These are phyloP conservation scores for Agrotis clavis DNA, from an alignment of 2,888 invertebrate genomes.

Conservation along the genomic window DNA sequence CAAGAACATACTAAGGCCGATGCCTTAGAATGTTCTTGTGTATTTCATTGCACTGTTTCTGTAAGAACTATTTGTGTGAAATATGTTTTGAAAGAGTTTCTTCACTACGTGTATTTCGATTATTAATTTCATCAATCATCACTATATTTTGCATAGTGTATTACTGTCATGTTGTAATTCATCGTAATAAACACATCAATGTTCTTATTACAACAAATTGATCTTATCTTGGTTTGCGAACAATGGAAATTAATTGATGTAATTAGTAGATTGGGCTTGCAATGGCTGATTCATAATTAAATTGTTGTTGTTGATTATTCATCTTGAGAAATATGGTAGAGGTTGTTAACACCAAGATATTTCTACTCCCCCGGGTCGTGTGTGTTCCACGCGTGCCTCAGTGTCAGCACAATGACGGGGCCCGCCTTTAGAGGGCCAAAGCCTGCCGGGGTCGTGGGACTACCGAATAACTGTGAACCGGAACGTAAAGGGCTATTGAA, in stretches of 20 bases:
- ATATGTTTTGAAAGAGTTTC: conserved; percentile 26
- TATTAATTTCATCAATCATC: conserved; percentile 13
- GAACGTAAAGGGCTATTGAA: no score
- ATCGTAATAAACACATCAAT: conserved; percentile 20
- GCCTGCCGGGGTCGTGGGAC: no score
- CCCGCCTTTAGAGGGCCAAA: no score
- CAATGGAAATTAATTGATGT: conserved; percentile 48
- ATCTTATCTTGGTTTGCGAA: conserved; percentile 34
- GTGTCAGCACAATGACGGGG: no score
- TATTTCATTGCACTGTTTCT: neutral
- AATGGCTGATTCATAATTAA: conserved; percentile 37
- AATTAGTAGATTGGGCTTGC: conserved; percentile 22
- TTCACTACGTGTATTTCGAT: neutral
- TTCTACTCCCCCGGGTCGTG: no score
- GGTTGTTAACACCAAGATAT: neutral
- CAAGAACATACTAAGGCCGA: no score
- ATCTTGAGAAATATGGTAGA: conserved; percentile 5
- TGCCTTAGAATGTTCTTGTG: conserved; percentile 27
- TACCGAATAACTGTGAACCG: no score
- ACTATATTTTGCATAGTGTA: conserved; percentile 8
- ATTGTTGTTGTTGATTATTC: conserved; percentile 9
- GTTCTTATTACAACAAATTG: conserved; percentile 2
- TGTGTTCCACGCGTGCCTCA: neutral
- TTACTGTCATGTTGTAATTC: conserved; percentile 27
- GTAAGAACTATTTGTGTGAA: conserved; percentile 4